phyloP scores from a whole-genome alignment of 2,888 invertebrate genomes.

The Pandemis heparana region DNA sequence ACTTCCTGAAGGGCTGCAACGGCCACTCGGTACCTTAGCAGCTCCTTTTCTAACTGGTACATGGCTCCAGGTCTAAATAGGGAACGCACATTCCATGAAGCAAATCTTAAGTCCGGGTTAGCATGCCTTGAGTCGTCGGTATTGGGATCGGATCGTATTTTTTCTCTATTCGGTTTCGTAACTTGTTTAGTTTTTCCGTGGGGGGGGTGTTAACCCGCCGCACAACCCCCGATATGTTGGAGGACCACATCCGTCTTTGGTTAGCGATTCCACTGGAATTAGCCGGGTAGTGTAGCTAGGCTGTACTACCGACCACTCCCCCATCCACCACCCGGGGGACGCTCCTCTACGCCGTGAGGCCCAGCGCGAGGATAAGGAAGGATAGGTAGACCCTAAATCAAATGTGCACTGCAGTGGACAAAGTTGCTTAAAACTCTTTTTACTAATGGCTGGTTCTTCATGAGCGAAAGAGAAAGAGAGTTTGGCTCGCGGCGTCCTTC shows the following conservation, averaged over 20 bases:
- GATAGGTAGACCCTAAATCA: too few species aligned
- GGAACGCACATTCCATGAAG: too few species aligned
- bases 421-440: too few species aligned
- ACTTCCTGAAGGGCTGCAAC: too few species aligned
- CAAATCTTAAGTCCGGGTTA: too few species aligned
- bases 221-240: constrained; percentile 1
- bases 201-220: neutral
- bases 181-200: neutral
- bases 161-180: neutral
- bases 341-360: constrained; percentile 23
- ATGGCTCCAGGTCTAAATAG: too few species aligned
- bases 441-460: too few species aligned
- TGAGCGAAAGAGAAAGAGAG: neutral
- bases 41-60: too few species aligned
- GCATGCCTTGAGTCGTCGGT: too few species aligned
- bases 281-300: neutral
- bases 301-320: constrained; percentile 25
- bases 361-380: neutral
- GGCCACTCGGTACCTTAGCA: too few species aligned
- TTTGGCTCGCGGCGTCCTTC: neutral
- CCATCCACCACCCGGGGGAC: constrained; percentile 23
- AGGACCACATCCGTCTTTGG: constrained; percentile 1
- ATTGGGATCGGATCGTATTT: too few species aligned
- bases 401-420: too few species aligned
- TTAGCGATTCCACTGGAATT: constrained; percentile 2